These are phyloP conservation scores for Chelon auratus DNA, from an alignment of 2,797 vertebrate genomes.

Conservation along the genomic window DNA sequence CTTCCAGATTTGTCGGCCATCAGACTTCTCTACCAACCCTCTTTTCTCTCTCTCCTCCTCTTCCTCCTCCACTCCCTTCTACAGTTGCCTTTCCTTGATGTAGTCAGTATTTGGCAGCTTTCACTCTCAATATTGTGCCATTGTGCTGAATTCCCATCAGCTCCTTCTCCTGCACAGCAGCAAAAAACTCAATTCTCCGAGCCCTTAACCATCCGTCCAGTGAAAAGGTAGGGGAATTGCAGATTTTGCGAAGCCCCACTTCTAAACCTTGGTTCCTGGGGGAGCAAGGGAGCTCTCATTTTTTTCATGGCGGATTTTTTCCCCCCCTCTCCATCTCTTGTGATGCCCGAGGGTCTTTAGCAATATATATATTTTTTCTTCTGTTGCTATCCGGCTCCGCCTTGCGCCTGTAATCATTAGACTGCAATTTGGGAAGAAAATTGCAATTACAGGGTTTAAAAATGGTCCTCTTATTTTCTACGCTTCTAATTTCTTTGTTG, in stretches of 20 bases:
- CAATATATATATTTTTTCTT: constrained; percentile 28
- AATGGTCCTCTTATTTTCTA: constrained; percentile 62
- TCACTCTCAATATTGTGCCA: constrained; percentile 51
- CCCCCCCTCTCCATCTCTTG: constrained; percentile 18
- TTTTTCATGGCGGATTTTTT: constrained; percentile 42
- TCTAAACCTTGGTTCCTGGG: constrained; percentile 46
- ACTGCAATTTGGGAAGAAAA: constrained; percentile 76
- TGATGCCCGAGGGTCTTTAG: constrained; percentile 36
- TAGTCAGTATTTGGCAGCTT: constrained; percentile 59
- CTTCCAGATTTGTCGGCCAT: constrained; percentile 51
- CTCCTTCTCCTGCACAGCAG: constrained; percentile 33
- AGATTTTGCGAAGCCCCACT: constrained; percentile 62
- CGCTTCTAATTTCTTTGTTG: constrained; percentile 67
- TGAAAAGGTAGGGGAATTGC: constrained; percentile 60
- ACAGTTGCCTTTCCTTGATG: constrained; percentile 35
- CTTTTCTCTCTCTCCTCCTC: constrained; percentile 1
- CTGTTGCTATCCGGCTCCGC: constrained; percentile 68
- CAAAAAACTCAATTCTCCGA: constrained; percentile 53
- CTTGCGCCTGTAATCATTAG: constrained; percentile 71
- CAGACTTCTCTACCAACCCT: constrained; percentile 14
- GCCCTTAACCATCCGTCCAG: constrained; percentile 43
- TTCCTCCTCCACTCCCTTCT: background rate
- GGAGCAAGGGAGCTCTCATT: constrained; percentile 25
- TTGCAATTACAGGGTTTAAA: constrained; percentile 71
- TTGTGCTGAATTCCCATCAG: constrained; percentile 62